Evolutionary conservation across 2,888 invertebrate genomes (phyloP).

Genomic region (Siphlonurus alternatus): DNA sequence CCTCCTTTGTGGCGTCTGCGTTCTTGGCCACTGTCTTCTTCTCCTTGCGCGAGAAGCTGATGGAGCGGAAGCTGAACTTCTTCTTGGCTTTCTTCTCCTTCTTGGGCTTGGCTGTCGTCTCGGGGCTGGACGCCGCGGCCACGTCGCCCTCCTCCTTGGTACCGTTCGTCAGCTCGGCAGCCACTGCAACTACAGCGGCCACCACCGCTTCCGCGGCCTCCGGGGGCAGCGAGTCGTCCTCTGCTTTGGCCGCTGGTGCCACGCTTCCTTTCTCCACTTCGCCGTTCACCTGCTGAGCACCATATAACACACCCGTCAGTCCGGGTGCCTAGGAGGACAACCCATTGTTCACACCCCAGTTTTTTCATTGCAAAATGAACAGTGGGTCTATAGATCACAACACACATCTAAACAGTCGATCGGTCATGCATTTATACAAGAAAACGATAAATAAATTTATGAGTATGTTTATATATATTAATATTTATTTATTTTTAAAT

Average conservation of each 20-base stretch:
- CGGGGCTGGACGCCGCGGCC: slow-evolving; percentile 39
- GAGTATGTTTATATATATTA: no score
- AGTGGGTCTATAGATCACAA: no score
- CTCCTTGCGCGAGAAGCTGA: slow-evolving; percentile 75
- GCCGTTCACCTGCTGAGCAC: not conserved
- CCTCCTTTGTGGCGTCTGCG: slow-evolving; percentile 36
- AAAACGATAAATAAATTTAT: no score
- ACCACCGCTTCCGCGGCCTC: not conserved
- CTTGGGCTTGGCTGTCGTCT: slow-evolving; percentile 32
- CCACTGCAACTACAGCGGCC: not conserved
- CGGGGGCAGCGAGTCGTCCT: not conserved
- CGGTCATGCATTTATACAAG: no score
- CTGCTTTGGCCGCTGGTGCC: not conserved
- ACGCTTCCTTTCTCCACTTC: not conserved
- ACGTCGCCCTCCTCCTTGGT: slow-evolving; percentile 44
- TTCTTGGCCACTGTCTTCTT: slow-evolving; percentile 49
- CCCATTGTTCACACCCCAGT: no score
- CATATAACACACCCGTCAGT: not conserved
- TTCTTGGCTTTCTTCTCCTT: slow-evolving; percentile 56
- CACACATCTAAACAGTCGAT: no score
- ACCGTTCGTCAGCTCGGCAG: not conserved
- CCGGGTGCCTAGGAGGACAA: no score
- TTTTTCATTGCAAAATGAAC: no score
- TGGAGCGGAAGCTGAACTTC: slow-evolving; percentile 78
- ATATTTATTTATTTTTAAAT: no score